These are phyloP conservation scores for Lemur catta DNA, from an alignment of 2,797 vertebrate species.

Conservation along the genomic window DNA sequence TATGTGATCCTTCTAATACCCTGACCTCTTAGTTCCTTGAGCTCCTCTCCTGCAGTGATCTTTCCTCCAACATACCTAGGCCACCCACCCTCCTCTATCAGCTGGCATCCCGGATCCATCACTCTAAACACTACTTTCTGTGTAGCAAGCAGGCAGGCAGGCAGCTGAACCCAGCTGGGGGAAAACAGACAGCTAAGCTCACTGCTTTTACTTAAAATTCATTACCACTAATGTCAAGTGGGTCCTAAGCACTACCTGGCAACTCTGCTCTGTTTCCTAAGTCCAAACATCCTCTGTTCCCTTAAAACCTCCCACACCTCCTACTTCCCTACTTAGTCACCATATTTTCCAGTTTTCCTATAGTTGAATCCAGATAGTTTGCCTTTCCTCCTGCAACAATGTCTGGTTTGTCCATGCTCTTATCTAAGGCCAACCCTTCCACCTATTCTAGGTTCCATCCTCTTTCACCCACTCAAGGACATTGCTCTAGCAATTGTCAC, in stretches of 20 bases:
- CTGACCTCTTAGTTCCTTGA: slow-evolving; percentile 9
- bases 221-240: neutral
- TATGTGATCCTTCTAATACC: neutral
- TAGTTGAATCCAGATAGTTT: neutral
- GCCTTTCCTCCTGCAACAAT: neutral
- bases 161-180: slow-evolving; percentile 40
- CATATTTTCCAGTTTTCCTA: neutral
- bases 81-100: neutral
- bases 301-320: neutral
- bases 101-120: neutral
- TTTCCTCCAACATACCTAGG: neutral
- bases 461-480: neutral
- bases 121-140: neutral
- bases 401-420: neutral
- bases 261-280: neutral
- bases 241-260: neutral
- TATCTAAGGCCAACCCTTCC: neutral
- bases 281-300: neutral
- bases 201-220: slow-evolving; percentile 1
- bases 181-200: neutral
- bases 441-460: neutral
- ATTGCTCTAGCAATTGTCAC: neutral
- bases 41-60: neutral
- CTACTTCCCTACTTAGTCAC: neutral
- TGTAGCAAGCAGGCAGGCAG: neutral